Conservation (phyloP, 2,888 invertebrate genomes). For the Brachyptera risi region DNA sequence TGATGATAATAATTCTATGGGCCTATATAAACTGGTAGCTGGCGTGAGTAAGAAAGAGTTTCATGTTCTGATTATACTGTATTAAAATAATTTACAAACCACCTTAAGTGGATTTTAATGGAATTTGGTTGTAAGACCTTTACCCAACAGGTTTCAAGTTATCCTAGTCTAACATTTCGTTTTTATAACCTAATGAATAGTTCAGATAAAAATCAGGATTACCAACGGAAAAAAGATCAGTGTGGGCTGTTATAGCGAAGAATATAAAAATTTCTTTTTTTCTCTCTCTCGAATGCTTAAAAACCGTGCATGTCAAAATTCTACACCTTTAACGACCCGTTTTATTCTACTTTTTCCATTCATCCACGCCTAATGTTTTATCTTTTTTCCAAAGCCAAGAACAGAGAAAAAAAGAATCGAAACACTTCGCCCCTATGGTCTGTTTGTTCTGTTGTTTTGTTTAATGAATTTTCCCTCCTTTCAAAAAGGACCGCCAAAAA, state of each 20-base stretch:
- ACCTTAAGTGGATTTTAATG: conserved; percentile 12
- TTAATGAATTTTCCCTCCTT: too few relatives aligned
- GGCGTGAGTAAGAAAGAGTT: too few relatives aligned
- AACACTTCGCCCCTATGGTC: background rate
- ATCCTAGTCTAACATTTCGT: background rate
- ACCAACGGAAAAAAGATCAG: background rate
- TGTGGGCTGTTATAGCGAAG: conserved; percentile 3
- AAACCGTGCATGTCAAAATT: conserved; percentile 2
- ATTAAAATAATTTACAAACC: conserved; percentile 2
- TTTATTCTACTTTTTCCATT: background rate
- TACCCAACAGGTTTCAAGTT: background rate
- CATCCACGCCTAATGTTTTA: conserved; percentile 1
- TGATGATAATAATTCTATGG: too few relatives aligned
- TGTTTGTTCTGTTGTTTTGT: background rate
- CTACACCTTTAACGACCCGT: conserved; percentile 12
- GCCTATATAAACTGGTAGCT: too few relatives aligned
- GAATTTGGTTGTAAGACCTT: conserved; percentile 18
- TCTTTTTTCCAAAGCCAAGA: too few relatives aligned
- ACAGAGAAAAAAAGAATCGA: too few relatives aligned
- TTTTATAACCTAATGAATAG: conserved; percentile 4
- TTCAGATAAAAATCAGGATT: background rate
- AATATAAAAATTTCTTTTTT: background rate
- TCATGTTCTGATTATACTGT: conserved; percentile 6
- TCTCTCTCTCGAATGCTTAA: background rate
- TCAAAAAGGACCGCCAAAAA: background rate